phyloP scores from a whole-genome alignment of 2,113 vertebrate genomes.

The Mellivora capensis region DNA sequence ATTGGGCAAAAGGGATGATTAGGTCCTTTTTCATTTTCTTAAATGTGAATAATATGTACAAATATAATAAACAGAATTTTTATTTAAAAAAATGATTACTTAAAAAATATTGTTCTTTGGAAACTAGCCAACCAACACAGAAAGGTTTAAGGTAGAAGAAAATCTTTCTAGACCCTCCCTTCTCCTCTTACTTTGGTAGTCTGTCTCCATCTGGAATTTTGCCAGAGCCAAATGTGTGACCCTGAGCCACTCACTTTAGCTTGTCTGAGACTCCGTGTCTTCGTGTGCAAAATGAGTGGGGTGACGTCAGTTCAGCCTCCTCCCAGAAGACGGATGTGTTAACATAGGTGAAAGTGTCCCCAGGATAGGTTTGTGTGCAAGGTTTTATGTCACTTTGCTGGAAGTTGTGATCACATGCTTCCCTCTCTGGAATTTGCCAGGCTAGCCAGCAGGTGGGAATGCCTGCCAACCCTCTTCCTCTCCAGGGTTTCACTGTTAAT shows the following conservation, averaged over 20 bases:
- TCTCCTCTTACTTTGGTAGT: neutral
- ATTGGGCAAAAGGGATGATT: neutral
- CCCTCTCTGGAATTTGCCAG: neutral
- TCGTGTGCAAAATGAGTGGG: neutral
- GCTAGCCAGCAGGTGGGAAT: neutral
- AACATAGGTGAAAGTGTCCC: neutral
- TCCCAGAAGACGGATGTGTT: neutral
- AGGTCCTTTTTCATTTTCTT: neutral
- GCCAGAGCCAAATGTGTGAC: neutral
- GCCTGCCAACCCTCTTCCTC: constrained; percentile 21
- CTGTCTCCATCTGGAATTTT: neutral
- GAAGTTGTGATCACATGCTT: neutral
- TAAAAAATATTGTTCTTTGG: neutral
- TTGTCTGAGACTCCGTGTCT: neutral
- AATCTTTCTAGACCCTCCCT: neutral
- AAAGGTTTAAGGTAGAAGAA: neutral
- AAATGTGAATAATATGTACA: neutral
- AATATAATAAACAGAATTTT: neutral
- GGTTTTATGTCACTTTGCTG: neutral
- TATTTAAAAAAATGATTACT: neutral
- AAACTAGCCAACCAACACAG: neutral
- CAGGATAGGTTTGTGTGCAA: neutral
- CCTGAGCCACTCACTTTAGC: neutral
- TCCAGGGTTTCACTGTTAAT: neutral
- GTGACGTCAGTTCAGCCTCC: neutral